phyloP scores from a whole-genome alignment of 2,113 vertebrate species.

The Pavo muticus region DNA sequence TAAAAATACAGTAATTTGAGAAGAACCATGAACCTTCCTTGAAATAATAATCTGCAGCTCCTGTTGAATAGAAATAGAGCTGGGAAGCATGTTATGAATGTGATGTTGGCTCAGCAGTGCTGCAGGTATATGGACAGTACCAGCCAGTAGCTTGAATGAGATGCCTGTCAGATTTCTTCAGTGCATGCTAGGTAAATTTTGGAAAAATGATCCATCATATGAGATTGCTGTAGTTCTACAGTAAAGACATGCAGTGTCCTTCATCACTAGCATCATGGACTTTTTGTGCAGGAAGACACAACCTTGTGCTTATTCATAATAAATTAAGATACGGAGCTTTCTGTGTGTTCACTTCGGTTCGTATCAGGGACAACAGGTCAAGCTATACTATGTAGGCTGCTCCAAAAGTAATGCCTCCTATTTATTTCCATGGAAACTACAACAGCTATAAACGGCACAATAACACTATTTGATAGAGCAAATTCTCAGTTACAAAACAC shows the following conservation, averaged over 20 bases:
- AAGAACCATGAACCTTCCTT: background rate
- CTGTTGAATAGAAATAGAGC: background rate
- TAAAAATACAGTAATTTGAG: background rate
- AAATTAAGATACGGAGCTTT: background rate
- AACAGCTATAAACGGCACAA: too few species aligned
- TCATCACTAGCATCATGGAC: background rate
- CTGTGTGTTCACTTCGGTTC: background rate
- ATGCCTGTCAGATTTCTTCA: background rate
- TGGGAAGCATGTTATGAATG: background rate
- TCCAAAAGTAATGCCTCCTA: too few species aligned
- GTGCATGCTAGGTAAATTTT: fast-evolving
- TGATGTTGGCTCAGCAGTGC: background rate
- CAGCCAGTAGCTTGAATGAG: background rate
- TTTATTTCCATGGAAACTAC: too few species aligned
- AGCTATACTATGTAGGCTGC: fast-evolving
- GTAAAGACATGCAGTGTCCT: fast-evolving
- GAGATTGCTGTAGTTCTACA: background rate
- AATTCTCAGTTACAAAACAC: too few species aligned
- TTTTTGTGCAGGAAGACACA: background rate
- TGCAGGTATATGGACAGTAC: background rate
- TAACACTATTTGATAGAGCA: too few species aligned
- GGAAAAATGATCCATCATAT: background rate
- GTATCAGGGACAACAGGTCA: background rate
- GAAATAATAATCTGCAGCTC: background rate
- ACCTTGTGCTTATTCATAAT: background rate